Percentiles rank a stretch among this genome's conserved stretches.
Conservation (phyloP, 1,140 invertebrate genomes). For the Calosoma granatense region DNA sequence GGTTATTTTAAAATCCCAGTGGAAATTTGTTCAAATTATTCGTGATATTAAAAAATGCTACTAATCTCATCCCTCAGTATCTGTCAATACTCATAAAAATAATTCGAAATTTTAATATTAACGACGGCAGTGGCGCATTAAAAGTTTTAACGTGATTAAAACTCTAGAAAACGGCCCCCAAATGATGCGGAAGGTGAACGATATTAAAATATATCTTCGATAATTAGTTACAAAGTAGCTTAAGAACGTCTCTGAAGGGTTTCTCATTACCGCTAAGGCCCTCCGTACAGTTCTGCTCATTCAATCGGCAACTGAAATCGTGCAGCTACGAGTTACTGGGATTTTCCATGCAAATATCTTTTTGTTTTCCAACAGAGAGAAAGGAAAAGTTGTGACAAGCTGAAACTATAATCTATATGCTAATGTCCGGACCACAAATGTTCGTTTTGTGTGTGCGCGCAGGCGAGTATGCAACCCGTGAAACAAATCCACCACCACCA, state of each 20-base stretch:
- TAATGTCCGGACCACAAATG: neutral
- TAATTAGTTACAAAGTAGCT: too few species aligned
- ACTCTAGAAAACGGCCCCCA: too few species aligned
- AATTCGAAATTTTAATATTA: too few species aligned
- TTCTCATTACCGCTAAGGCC: neutral
- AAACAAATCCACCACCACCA: neutral
- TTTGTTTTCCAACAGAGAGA: neutral
- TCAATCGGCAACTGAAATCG: too few species aligned
- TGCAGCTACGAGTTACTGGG: neutral
- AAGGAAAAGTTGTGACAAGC: neutral
- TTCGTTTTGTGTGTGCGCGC: too few species aligned
- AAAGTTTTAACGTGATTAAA: neutral
- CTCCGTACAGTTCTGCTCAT: too few species aligned
- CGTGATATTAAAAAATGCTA: neutral
- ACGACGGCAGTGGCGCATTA: too few species aligned
- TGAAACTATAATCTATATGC: slow-evolving; percentile 2
- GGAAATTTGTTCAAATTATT: neutral
- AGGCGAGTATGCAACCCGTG: neutral
- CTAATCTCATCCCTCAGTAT: neutral
- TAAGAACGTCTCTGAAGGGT: neutral
- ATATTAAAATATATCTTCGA: neutral
- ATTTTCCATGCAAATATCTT: neutral
- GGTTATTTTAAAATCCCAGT: too few species aligned
- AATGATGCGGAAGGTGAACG: neutral
- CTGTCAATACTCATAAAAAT: neutral